These are phyloP conservation scores for Caenorhabditis sp. DNA, from an alignment of 2,888 invertebrate genomes.

Conservation along the genomic window DNA sequence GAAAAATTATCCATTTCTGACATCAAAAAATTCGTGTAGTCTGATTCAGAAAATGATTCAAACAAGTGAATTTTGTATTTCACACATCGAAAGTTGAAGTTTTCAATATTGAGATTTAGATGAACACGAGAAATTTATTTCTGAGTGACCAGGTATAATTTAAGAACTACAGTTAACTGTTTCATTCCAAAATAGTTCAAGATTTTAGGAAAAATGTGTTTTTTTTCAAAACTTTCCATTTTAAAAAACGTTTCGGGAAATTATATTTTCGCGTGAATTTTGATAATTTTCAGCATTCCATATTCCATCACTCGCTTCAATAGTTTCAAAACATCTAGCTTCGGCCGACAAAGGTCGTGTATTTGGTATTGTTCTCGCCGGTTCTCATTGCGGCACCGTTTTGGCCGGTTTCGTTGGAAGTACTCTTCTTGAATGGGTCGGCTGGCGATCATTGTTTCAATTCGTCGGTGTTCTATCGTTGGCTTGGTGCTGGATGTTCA, in stretches of 20 bases:
- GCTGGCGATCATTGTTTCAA: conserved; percentile 79
- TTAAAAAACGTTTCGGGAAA: not conserved
- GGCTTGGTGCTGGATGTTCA: conserved; percentile 47
- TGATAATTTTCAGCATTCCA: conserved; percentile 75
- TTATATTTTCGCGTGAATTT: not conserved
- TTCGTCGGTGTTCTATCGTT: conserved; percentile 74
- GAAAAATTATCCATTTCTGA: no score
- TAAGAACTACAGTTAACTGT: no score
- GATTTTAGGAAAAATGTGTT: no score
- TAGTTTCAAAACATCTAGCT: conserved; percentile 78
- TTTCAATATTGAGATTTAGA: no score
- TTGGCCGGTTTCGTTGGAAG: conserved; percentile 79
- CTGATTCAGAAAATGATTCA: no score
- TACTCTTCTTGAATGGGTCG: conserved; percentile 77
- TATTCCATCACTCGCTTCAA: conserved; percentile 79
- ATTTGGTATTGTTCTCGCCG: conserved; percentile 78
- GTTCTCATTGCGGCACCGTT: conserved; percentile 76
- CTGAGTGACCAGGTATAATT: no score
- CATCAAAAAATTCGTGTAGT: no score
- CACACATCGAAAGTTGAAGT: no score
- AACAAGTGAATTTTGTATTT: no score
- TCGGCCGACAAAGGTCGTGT: conserved; percentile 78
- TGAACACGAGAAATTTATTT: no score
- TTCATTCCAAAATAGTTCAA: no score
- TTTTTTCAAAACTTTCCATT: no score